Percentiles rank a stretch among this genome's conserved stretches.
Conservation (phyloP, 2,797 vertebrate species). For the Protosalanx chinensis region DNA sequence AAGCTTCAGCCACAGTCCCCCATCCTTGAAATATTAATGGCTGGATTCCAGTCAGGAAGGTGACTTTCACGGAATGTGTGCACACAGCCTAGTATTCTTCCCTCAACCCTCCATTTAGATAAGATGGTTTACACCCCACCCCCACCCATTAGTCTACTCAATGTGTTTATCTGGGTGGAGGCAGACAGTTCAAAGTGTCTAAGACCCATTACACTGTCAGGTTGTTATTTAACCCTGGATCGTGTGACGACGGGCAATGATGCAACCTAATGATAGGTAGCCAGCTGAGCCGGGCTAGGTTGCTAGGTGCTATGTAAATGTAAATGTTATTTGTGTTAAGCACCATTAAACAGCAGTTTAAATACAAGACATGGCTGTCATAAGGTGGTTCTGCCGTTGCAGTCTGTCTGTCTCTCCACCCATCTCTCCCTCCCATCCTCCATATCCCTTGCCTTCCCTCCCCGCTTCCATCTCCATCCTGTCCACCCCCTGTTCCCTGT, state of each 20-base stretch:
- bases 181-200: background rate
- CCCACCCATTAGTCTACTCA: background rate
- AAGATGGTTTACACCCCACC: background rate
- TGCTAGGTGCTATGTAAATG: conserved; percentile 9
- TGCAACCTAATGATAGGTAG: conserved; percentile 13
- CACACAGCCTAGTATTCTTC: conserved; percentile 28
- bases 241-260: background rate
- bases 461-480: background rate
- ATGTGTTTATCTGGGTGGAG: conserved; percentile 5
- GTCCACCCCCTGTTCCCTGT: too few species aligned
- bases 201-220: too few species aligned
- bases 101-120: conserved; percentile 11
- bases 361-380: too few species aligned
- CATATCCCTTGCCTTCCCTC: background rate
- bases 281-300: conserved; percentile 12
- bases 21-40: conserved; percentile 60
- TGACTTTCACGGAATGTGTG: conserved; percentile 50
- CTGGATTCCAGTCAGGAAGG: conserved; percentile 56
- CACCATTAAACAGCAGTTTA: conserved; percentile 1
- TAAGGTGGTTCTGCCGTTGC: background rate
- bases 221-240: conserved; percentile 16
- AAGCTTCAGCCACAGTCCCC: conserved; percentile 37
- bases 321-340: conserved; percentile 1
- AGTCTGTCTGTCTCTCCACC: background rate
- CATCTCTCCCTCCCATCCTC: background rate